Percentiles rank a stretch among this genome's conserved stretches.
Evolutionary conservation across 2,113 vertebrate species (phyloP).

Genomic region (Nansenia antarctica): DNA sequence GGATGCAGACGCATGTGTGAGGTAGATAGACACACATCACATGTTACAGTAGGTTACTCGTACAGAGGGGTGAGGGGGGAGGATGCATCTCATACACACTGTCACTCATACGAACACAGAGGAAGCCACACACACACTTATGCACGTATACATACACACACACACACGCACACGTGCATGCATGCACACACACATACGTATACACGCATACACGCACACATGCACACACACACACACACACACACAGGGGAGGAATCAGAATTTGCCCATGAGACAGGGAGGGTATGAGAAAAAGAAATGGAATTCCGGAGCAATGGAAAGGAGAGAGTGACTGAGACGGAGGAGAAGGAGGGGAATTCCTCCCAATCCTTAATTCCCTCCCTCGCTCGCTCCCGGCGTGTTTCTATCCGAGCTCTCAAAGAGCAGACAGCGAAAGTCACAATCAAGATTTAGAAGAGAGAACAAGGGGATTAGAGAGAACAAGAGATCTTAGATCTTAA

Average conservation of each 20-base stretch:
- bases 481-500: constrained; percentile 51
- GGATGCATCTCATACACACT: constrained; percentile 58
- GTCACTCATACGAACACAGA: constrained; percentile 24
- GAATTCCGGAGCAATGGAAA: constrained; percentile 16
- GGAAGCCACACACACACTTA: constrained; percentile 12
- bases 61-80: too few species aligned
- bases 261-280: constrained; percentile 53
- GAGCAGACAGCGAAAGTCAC: constrained; percentile 74
- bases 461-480: constrained; percentile 42
- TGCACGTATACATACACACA: background rate
- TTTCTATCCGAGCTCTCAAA: constrained; percentile 64
- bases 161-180: background rate
- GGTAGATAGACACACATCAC: constrained; percentile 37
- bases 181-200: background rate
- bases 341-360: constrained; percentile 61
- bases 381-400: constrained; percentile 59
- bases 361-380: constrained; percentile 52
- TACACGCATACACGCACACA: background rate
- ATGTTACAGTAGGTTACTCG: constrained; percentile 6
- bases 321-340: constrained; percentile 46
- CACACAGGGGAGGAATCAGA: constrained; percentile 47
- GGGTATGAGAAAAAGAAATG: constrained; percentile 29
- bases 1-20: constrained; percentile 98
- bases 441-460: constrained; percentile 70
- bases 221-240: constrained; percentile 31